Conservation (phyloP, 2,888 invertebrate genomes). For the Leptinotarsa peninsularis region DNA sequence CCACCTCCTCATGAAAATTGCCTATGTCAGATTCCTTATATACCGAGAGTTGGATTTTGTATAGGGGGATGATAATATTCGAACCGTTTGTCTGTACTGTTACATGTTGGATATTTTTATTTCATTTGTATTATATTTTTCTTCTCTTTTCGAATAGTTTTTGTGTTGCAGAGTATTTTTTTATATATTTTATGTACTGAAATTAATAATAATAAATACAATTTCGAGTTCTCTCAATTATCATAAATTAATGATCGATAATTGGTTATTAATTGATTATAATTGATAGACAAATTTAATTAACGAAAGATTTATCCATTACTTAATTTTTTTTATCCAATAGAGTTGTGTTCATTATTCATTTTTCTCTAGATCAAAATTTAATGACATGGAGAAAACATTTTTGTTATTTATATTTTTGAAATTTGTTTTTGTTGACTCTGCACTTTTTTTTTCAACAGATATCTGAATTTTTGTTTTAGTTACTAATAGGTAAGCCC, state of each 20-base stretch:
- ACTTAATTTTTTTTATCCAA: not conserved
- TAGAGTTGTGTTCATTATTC: not conserved
- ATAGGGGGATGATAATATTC: conserved; percentile 33
- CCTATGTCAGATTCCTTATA: not conserved
- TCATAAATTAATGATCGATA: too few species aligned
- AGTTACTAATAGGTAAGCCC: conserved; percentile 38
- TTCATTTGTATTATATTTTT: conserved; percentile 40
- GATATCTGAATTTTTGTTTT: conserved; percentile 30
- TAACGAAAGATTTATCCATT: conserved; percentile 8
- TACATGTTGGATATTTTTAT: conserved; percentile 52
- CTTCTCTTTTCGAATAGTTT: conserved; percentile 26
- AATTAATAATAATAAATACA: too few species aligned
- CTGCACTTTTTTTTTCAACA: conserved; percentile 36
- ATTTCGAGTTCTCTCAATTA: too few species aligned
- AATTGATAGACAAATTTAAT: not conserved
- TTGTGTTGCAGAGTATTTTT: conserved; percentile 30
- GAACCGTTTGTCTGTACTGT: conserved; percentile 50
- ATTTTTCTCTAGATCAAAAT: not conserved
- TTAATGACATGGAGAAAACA: too few species aligned
- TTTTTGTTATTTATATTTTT: too few species aligned
- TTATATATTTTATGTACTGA: not conserved
- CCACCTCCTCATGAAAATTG: conserved; percentile 23
- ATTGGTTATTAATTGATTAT: too few species aligned
- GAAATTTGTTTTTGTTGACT: not conserved
- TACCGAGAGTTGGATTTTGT: conserved; percentile 1